Conservation (phyloP, 2,888 invertebrate genomes). For the Epinotia bilunana region DNA sequence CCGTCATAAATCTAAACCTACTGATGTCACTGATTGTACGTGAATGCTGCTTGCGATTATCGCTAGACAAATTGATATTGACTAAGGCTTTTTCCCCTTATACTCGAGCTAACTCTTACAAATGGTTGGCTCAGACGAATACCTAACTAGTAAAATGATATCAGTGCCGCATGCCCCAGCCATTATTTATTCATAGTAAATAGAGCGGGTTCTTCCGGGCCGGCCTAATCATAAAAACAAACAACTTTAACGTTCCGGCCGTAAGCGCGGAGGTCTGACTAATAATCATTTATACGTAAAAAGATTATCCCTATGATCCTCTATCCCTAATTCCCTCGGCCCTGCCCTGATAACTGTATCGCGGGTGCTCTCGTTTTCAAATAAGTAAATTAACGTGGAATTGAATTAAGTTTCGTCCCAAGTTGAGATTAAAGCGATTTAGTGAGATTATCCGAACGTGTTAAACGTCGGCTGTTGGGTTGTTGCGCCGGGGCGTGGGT, state of each 20-base stretch:
- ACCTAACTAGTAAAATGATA: not conserved
- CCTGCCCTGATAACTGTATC: slow-evolving; percentile 65
- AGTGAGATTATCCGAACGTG: slow-evolving; percentile 81
- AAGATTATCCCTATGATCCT: slow-evolving; percentile 73
- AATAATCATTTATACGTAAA: slow-evolving; percentile 69
- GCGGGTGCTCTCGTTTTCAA: slow-evolving; percentile 73
- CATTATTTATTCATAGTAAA: slow-evolving; percentile 13
- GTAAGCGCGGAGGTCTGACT: slow-evolving; percentile 44
- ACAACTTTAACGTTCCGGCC: slow-evolving; percentile 34
- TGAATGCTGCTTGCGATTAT: slow-evolving; percentile 44
- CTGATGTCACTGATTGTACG: slow-evolving; percentile 48
- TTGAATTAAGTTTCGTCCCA: slow-evolving; percentile 78
- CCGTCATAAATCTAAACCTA: slow-evolving; percentile 35
- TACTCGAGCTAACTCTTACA: slow-evolving; percentile 5
- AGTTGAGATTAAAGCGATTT: slow-evolving; percentile 78
- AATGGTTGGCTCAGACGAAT: slow-evolving; percentile 1
- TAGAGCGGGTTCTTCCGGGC: slow-evolving; percentile 27
- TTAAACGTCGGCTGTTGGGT: slow-evolving; percentile 74
- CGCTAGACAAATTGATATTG: slow-evolving; percentile 32
- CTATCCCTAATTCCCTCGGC: slow-evolving; percentile 63
- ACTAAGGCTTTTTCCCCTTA: slow-evolving; percentile 27
- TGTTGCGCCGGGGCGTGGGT: slow-evolving; percentile 73
- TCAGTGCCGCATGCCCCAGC: not conserved
- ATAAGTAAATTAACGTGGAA: slow-evolving; percentile 81
- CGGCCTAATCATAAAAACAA: slow-evolving; percentile 39